Conservation (phyloP, 2,888 invertebrate species). For the Eutolmus rufibarbis region DNA sequence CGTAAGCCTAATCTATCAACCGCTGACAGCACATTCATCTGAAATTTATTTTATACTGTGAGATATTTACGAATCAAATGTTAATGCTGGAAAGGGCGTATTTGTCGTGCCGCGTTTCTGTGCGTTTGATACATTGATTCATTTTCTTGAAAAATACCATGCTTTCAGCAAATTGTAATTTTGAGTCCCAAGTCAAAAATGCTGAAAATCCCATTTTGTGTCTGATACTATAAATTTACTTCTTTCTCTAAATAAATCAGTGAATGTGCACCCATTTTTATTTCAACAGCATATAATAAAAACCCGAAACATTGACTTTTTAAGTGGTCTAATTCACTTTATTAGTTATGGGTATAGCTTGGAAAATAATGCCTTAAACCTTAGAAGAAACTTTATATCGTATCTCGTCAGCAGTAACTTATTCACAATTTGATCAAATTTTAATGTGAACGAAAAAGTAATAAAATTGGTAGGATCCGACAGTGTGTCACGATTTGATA, state of each 20-base stretch:
- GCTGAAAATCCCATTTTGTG: background rate
- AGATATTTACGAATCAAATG: conserved; percentile 22
- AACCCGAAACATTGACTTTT: background rate
- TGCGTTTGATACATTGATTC: background rate
- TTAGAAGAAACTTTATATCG: background rate
- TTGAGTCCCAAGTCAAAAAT: background rate
- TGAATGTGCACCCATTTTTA: background rate
- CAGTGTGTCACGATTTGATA: too few species aligned
- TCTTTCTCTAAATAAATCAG: background rate
- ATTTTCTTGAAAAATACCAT: conserved; percentile 2
- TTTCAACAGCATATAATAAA: background rate
- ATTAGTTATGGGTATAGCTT: background rate
- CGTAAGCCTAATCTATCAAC: background rate
- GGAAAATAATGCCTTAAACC: background rate
- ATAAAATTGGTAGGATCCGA: too few species aligned
- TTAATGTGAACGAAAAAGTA: too few species aligned
- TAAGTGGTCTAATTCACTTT: background rate
- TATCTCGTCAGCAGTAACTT: background rate
- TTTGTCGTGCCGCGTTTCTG: background rate
- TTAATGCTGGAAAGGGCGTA: conserved; percentile 15
- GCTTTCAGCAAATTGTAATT: background rate
- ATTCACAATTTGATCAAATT: too few species aligned
- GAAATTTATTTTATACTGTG: background rate
- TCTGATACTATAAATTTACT: background rate
- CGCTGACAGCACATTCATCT: conserved; percentile 23